Evolutionary conservation across 1,140 invertebrate genomes (phyloP).

Genomic region (Panagrolaimus sp.): DNA sequence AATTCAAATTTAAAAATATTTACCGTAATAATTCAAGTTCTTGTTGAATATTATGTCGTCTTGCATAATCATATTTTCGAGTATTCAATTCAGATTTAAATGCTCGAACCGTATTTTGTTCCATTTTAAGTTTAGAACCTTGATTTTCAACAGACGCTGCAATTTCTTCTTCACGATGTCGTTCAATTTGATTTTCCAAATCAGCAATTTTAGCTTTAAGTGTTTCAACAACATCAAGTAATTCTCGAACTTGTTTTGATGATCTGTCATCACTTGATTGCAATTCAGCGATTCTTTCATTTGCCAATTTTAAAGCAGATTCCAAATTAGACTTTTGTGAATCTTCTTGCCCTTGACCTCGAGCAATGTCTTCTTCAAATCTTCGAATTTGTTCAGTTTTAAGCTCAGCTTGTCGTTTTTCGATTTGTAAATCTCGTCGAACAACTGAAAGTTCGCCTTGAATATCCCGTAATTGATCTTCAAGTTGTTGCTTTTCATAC

Average conservation of each 20-base stretch:
- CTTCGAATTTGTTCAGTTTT: too few relatives aligned
- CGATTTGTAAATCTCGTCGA: background rate
- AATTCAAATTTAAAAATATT: background rate
- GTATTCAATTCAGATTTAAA: constrained; percentile 10
- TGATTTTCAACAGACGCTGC: background rate
- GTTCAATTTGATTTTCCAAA: background rate
- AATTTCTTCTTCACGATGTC: background rate
- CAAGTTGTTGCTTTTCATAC: background rate
- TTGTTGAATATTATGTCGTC: background rate
- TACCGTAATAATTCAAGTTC: too few relatives aligned
- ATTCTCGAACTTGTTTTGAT: background rate
- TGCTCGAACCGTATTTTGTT: background rate
- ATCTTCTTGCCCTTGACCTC: background rate
- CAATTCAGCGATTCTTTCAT: background rate
- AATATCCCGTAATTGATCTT: constrained; percentile 13
- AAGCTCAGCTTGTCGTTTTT: too few relatives aligned
- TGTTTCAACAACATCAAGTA: background rate
- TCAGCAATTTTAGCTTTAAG: background rate
- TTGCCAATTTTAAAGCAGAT: background rate
- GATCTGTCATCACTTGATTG: background rate
- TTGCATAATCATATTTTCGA: background rate
- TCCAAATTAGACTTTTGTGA: background rate
- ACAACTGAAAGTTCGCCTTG: constrained; percentile 7
- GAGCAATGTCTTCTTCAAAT: too few relatives aligned
- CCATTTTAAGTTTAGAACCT: background rate